Evolutionary conservation across 1,140 invertebrate species (phyloP).

Genomic region (Lepidurus couesii): DNA sequence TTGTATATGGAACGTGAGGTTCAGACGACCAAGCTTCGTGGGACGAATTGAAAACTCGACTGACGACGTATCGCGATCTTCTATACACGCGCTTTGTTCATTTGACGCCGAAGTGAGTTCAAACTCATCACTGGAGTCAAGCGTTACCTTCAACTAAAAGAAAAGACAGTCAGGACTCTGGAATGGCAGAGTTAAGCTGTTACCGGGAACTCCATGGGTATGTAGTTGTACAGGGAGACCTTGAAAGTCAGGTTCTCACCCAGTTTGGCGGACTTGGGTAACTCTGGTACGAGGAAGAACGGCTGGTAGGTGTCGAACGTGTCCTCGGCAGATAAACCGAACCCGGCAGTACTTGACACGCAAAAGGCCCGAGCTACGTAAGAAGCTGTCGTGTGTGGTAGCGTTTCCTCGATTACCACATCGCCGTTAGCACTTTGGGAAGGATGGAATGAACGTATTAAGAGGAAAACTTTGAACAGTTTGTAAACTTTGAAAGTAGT

Average conservation of each 20-base stretch:
- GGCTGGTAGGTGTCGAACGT: slow-evolving; percentile 60
- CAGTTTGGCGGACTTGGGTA: slow-evolving; percentile 64
- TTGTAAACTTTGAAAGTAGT: slow-evolving; percentile 47
- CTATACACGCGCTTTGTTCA: too few relatives aligned
- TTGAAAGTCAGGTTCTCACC: slow-evolving; percentile 45
- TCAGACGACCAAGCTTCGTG: too few relatives aligned
- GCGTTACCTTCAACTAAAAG: too few relatives aligned
- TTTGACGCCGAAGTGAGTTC: too few relatives aligned
- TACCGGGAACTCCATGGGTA: slow-evolving; percentile 44
- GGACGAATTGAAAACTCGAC: too few relatives aligned
- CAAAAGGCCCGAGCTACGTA: slow-evolving; percentile 67
- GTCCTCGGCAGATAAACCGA: slow-evolving; percentile 55
- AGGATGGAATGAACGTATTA: slow-evolving; percentile 19
- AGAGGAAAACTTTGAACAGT: neutral
- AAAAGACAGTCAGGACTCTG: too few relatives aligned
- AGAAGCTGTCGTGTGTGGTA: slow-evolving; percentile 67
- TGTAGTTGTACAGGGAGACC: slow-evolving; percentile 29
- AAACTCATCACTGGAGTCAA: too few relatives aligned
- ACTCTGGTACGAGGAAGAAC: slow-evolving; percentile 63
- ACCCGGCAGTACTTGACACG: slow-evolving; percentile 54
- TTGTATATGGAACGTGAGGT: too few relatives aligned
- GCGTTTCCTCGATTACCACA: slow-evolving; percentile 47
- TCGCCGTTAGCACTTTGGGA: slow-evolving; percentile 50
- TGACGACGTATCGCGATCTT: too few relatives aligned
- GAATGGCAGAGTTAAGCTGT: too few relatives aligned